A percentile compares a stretch with the other conserved stretches of the same genome.
These are phyloP conservation scores for Typhlichthys eigenmanni DNA, from an alignment of 2,797 vertebrate species.

Conservation along the genomic window DNA sequence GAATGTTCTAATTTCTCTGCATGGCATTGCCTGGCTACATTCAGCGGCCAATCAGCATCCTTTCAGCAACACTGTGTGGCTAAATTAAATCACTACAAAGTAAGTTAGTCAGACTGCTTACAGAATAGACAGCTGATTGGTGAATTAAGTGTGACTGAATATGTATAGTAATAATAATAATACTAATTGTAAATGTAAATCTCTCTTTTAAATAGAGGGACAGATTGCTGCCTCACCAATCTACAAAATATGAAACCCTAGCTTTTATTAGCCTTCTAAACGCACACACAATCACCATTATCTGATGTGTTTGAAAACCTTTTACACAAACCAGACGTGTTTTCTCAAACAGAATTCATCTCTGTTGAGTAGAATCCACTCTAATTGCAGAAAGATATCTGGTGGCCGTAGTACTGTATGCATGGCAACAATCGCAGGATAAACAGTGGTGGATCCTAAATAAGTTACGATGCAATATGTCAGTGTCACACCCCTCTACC, in stretches of 20 bases:
- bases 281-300: neutral
- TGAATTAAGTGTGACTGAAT: neutral
- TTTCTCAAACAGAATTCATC: too few species aligned
- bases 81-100: too few species aligned
- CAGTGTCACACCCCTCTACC: conserved; percentile 58
- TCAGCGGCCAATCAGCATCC: too few species aligned
- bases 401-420: neutral
- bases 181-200: neutral
- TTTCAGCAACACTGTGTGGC: too few species aligned
- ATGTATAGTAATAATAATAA: neutral
- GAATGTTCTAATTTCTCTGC: too few species aligned
- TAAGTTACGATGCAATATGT: conserved; percentile 41
- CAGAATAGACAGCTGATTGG: too few species aligned
- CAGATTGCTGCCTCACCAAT: neutral
- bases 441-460: conserved; percentile 47
- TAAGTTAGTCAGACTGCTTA: too few species aligned
- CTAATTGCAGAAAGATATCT: too few species aligned
- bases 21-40: too few species aligned
- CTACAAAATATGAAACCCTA: neutral
- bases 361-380: too few species aligned
- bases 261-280: neutral
- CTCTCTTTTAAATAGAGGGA: neutral
- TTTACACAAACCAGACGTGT: too few species aligned
- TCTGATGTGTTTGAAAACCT: too few species aligned
- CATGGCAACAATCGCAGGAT: conserved; percentile 53